Evolutionary conservation across 2,888 invertebrate species (phyloP).

Genomic region (Melanchra persicariae): DNA sequence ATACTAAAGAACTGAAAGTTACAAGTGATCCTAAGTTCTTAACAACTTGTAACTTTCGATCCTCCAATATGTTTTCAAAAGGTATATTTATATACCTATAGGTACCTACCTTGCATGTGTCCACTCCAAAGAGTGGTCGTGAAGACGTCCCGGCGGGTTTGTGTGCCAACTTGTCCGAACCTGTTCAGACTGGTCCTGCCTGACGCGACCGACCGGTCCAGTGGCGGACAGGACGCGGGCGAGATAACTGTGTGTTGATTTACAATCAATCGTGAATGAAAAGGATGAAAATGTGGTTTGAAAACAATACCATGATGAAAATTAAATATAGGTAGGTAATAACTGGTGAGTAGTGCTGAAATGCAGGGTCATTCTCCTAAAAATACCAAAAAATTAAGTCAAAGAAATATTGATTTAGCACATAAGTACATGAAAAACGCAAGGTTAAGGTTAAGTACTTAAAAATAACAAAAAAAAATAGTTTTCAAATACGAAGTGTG

Average conservation of each 20-base stretch:
- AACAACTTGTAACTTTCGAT: neutral
- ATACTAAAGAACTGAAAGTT: neutral
- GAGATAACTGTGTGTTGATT: slow-evolving; percentile 40
- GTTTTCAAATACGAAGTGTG: too few relatives aligned
- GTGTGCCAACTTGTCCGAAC: slow-evolving; percentile 56
- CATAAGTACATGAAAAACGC: too few relatives aligned
- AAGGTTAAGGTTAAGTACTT: too few relatives aligned
- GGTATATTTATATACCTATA: neutral
- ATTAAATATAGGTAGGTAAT: too few relatives aligned
- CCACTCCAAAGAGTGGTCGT: slow-evolving; percentile 20
- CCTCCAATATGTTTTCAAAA: neutral
- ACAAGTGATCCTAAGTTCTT: too few relatives aligned
- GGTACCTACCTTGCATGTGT: neutral
- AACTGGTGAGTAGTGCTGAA: neutral
- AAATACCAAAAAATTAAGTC: too few relatives aligned
- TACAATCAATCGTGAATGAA: neutral
- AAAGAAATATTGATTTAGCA: too few relatives aligned
- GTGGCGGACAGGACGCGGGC: neutral
- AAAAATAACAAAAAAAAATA: too few relatives aligned
- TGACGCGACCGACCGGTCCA: slow-evolving; percentile 7
- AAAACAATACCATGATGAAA: too few relatives aligned
- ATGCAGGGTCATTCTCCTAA: neutral
- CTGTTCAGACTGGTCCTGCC: slow-evolving; percentile 51
- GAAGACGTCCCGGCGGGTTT: slow-evolving; percentile 51
- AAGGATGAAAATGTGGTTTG: neutral